Conservation (phyloP, 2,797 vertebrate species). For the Apogon talboti region DNA sequence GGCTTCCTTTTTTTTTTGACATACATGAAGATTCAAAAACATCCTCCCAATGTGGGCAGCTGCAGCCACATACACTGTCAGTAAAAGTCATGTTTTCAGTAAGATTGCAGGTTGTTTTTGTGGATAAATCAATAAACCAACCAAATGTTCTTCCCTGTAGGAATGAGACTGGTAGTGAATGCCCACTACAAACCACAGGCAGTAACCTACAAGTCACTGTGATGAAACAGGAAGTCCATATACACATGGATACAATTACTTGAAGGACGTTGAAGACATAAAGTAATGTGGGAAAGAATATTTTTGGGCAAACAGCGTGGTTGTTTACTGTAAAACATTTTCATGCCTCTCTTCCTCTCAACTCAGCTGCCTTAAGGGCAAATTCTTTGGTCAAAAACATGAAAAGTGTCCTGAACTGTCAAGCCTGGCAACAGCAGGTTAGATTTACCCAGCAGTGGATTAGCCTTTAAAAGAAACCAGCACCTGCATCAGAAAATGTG, state of each 20-base stretch:
- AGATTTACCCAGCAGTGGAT: neutral
- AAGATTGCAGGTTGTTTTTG: neutral
- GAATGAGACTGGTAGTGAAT: neutral
- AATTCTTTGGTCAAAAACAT: conserved; percentile 39
- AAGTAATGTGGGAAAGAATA: conserved; percentile 27
- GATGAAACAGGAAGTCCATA: neutral
- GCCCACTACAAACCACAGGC: conserved; percentile 1
- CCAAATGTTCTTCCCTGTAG: neutral
- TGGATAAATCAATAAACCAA: neutral
- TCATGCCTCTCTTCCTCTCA: conserved; percentile 16
- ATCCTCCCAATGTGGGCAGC: conserved; percentile 10
- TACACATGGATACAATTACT: conserved; percentile 42
- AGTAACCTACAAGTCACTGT: neutral
- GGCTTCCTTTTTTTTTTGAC: conserved; percentile 43
- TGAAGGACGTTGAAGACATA: conserved; percentile 14
- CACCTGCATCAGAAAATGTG: neutral
- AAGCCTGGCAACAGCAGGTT: conserved; percentile 19
- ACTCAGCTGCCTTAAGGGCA: conserved; percentile 30
- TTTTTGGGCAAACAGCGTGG: conserved; percentile 22
- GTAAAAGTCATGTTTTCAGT: neutral
- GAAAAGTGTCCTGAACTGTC: conserved; percentile 24
- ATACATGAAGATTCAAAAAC: conserved; percentile 37
- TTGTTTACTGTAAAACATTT: conserved; percentile 56
- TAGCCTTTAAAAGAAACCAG: conserved; percentile 10
- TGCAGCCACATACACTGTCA: neutral